Percentiles rank a stretch among this genome's conserved stretches.
These are phyloP conservation scores for Limnothrissa miodon DNA, from an alignment of 2,113 vertebrate species.

Conservation along the genomic window DNA sequence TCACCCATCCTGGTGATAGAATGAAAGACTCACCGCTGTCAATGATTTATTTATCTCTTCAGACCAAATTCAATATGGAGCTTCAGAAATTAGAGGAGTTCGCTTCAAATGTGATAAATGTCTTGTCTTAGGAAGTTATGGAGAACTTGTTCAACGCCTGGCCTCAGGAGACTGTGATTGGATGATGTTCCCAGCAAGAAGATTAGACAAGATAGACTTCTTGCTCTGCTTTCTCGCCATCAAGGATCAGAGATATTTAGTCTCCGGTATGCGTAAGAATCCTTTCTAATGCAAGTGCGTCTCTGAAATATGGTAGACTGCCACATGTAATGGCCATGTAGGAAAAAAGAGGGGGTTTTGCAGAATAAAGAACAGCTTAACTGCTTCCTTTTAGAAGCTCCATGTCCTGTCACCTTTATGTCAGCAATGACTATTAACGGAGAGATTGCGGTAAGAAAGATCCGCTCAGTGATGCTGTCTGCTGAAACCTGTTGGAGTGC, in stretches of 20 bases:
- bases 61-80: conserved; percentile 44
- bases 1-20: conserved; percentile 50
- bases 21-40: conserved; percentile 45
- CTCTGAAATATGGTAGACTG: neutral
- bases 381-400: neutral
- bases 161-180: conserved; percentile 33
- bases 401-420: neutral
- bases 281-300: neutral
- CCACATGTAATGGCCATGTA: neutral
- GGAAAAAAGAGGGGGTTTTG: neutral
- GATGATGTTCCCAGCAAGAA: conserved; percentile 40
- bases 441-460: neutral
- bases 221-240: conserved; percentile 30
- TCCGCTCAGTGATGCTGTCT: neutral
- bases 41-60: conserved; percentile 55
- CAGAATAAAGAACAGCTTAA: neutral
- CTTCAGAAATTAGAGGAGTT: conserved; percentile 47
- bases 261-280: neutral
- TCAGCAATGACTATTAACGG: neutral
- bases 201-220: conserved; percentile 24
- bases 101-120: conserved; percentile 53
- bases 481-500: conserved; percentile 41
- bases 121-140: conserved; percentile 50
- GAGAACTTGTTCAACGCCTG: conserved; percentile 40
- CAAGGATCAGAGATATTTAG: neutral